A percentile compares a stretch with the other conserved stretches of the same genome.
Conservation (phyloP, 1,140 invertebrate species). For the Ceratitis capitata region DNA sequence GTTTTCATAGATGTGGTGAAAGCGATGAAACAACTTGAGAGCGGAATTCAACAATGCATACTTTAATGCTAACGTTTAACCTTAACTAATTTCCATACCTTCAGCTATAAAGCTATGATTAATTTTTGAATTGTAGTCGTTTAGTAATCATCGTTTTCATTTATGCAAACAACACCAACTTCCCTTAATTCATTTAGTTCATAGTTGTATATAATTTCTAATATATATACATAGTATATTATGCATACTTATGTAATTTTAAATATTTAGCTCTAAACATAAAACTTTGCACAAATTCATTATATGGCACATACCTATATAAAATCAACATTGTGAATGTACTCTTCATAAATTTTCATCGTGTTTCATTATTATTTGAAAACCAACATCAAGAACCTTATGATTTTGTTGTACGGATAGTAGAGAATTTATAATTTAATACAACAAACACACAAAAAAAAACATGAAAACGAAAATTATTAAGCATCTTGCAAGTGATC, state of each 20-base stretch:
- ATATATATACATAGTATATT: not conserved
- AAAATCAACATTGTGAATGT: not conserved
- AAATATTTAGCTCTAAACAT: not conserved
- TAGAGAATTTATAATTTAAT: slow-evolving; percentile 7
- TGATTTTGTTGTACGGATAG: not conserved
- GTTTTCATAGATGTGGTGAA: not conserved
- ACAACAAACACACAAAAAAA: not conserved
- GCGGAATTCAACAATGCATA: not conserved
- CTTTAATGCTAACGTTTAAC: not conserved
- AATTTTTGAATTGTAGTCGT: slow-evolving; percentile 12
- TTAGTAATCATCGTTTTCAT: not conserved
- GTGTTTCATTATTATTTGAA: not conserved
- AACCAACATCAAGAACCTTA: not conserved
- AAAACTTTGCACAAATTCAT: not conserved
- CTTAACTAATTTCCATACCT: not conserved
- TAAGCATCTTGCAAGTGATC: not conserved
- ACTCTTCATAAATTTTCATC: not conserved
- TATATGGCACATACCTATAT: not conserved
- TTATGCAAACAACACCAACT: not conserved
- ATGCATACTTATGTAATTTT: not conserved
- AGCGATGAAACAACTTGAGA: not conserved
- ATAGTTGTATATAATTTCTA: slow-evolving; percentile 17
- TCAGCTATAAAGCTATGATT: slow-evolving; percentile 1
- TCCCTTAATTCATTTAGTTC: not conserved
- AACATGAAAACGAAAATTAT: not conserved